Evolutionary conservation across 2,888 invertebrate species (phyloP), one percentile per base, ranked within the genome.

Genomic region (Nudaria mundana): DNA sequence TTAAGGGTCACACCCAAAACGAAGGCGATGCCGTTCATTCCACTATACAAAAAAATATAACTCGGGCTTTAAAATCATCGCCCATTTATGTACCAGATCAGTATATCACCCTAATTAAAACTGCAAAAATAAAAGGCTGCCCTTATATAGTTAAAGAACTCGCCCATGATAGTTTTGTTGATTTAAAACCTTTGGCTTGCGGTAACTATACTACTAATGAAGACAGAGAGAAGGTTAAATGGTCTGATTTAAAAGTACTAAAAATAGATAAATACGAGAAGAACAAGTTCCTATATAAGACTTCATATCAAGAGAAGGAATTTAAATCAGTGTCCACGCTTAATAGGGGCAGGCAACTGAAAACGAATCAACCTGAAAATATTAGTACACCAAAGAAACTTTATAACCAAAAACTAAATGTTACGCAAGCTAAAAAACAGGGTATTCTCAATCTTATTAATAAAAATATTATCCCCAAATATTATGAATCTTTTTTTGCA

Each of bases 81-180:
- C 56, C 25, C 0, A 36, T 46, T 23, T 65, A 50, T 52, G 48
- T 54, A 6, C 63, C 66, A 23, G 48, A 48, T 25, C 55, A 66
- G 44, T 64, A 68, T 37, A 55, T 66, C 33, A 56, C 59, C 30
- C 46, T 64, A 25, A 48, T 52, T 29, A 53, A 45, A 28, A 44
- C 34, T 1, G 44, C 40, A 11, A 44, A 44, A 18, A 44, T 16
- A 20, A 40, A 22, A 34, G 44, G 37, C 0, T 24, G 1, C 10
- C 37, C 34, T 6, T 40, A 10, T 7, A 6, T 28, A 1, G 44
- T 46, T 23, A 4, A 39, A 1, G 39, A 39, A n/a, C 30, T 39
- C 3, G 3, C 23, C 1, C 10, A 23, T 10, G 23, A 23, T 1
- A 23, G 23, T 16, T 42, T 42, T 40, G 14, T 35, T 0, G 32